A percentile compares a stretch with the other conserved stretches of the same genome.
Evolutionary conservation across 2,113 vertebrate species (phyloP).

Genomic region (Myanophis thanlyinensis): DNA sequence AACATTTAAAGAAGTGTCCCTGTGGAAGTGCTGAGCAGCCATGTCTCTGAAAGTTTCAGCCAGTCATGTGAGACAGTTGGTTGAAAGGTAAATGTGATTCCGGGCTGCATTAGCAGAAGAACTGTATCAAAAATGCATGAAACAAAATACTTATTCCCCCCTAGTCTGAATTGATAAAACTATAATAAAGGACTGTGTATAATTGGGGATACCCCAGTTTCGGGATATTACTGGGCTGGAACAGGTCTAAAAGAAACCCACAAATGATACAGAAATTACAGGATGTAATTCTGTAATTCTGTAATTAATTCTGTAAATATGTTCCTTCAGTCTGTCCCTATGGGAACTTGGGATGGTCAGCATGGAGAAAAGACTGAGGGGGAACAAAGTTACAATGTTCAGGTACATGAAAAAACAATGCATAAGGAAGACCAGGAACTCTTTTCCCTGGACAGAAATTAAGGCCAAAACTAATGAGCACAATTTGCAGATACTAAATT

Average conservation of each 20-base stretch:
- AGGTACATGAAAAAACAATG: neutral
- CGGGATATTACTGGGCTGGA: neutral
- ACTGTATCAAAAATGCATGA: neutral
- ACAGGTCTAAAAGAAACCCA: neutral
- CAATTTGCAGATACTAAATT: neutral
- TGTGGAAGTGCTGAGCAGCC: neutral
- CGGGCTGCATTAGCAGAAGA: neutral
- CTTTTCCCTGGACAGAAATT: neutral
- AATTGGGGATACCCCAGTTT: neutral
- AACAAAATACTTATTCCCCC: neutral
- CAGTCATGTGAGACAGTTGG: neutral
- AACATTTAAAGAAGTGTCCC: neutral
- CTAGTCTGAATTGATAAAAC: neutral
- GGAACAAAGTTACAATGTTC: neutral
- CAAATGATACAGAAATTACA: neutral
- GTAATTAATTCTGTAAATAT: too few relatives aligned
- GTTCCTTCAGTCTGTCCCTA: too few relatives aligned
- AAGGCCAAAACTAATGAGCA: neutral
- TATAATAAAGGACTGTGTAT: neutral
- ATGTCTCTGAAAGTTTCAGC: neutral
- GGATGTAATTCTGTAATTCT: too few relatives aligned
- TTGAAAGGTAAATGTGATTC: neutral
- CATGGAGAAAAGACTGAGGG: neutral
- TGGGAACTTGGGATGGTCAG: neutral
- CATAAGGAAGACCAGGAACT: neutral